These are phyloP conservation scores for Zingel zingel DNA, from an alignment of 2,113 vertebrate genomes.

Conservation along the genomic window DNA sequence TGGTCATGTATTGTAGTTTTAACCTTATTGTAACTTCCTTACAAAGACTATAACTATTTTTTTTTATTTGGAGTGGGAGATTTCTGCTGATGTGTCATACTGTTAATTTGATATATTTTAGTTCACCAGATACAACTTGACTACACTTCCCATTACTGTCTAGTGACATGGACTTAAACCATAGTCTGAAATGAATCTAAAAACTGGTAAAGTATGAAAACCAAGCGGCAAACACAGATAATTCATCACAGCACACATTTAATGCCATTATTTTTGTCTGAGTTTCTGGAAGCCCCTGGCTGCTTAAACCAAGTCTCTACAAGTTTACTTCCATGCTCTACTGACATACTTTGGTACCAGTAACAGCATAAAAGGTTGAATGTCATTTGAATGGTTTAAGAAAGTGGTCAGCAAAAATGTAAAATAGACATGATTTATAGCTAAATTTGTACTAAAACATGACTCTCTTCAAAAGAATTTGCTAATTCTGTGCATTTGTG, in stretches of 20 bases:
- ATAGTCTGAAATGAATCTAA: no score
- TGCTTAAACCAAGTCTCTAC: no score
- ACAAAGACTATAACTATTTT: not conserved
- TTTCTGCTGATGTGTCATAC: not conserved
- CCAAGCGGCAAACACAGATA: not conserved
- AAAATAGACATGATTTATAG: not conserved
- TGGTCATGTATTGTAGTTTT: not conserved
- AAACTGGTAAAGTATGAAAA: not conserved
- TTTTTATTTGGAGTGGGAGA: no score
- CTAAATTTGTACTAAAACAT: not conserved
- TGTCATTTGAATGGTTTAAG: not conserved
- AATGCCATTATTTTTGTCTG: no score
- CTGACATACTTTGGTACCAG: no score
- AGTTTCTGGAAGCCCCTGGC: no score
- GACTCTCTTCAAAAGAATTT: not conserved
- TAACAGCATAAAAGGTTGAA: no score
- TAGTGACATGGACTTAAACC: no score
- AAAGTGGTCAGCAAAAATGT: not conserved
- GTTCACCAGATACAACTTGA: not conserved
- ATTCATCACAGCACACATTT: not conserved
- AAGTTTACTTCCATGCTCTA: no score
- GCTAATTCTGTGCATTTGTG: not conserved
- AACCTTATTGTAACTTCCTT: not conserved
- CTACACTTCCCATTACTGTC: not conserved
- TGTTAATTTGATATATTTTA: not conserved